These are phyloP conservation scores for Spermophilus dauricus DNA, from an alignment of 2,113 vertebrate species.

Conservation along the genomic window DNA sequence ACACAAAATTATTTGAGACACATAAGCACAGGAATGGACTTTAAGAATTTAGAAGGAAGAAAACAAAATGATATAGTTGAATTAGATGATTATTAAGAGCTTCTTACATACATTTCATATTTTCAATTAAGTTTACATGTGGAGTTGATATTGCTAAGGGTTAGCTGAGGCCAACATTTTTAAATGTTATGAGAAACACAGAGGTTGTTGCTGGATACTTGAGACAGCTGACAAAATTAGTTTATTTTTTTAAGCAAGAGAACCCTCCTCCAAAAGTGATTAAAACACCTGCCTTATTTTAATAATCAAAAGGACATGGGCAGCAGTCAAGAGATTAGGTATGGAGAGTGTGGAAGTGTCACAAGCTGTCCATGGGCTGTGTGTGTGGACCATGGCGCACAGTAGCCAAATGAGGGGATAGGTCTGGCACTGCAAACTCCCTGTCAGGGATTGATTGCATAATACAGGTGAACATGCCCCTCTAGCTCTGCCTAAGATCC, in stretches of 20 bases:
- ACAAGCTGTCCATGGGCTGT: too few species aligned
- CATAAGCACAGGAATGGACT: fast-evolving
- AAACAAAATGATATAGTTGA: not conserved
- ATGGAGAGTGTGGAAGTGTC: too few species aligned
- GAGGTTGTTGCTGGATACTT: not conserved
- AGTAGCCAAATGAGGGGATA: too few species aligned
- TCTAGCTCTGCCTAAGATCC: too few species aligned
- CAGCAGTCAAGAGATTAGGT: not conserved
- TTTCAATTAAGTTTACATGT: not conserved
- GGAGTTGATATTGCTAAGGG: not conserved
- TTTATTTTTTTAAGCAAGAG: not conserved
- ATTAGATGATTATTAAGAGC: not conserved
- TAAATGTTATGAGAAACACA: not conserved
- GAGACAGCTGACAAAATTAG: not conserved
- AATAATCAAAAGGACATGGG: not conserved
- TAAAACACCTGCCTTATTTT: not conserved
- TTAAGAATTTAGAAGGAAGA: not conserved
- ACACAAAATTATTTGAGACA: not conserved
- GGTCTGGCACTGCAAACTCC: too few species aligned
- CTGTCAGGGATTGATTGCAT: too few species aligned
- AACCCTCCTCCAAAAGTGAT: not conserved
- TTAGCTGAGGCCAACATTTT: not conserved
- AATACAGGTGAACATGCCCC: too few species aligned
- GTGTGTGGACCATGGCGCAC: too few species aligned
- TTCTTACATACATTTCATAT: not conserved